Evolutionary conservation across 1,140 invertebrate species (phyloP), one percentile per base, ranked within the genome.

Genomic region (Zaprionus lachaisei): DNA sequence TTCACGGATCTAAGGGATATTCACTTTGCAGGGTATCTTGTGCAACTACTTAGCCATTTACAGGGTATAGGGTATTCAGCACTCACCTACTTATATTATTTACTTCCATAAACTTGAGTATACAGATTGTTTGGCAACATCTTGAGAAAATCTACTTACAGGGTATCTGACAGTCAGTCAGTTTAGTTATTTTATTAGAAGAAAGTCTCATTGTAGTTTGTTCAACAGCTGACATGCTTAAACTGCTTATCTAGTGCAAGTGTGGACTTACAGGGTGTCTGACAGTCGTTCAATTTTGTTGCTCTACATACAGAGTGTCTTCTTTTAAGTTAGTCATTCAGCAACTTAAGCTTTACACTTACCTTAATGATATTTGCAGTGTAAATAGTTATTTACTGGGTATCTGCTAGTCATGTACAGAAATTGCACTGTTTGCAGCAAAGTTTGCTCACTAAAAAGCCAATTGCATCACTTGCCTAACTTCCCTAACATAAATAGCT

Each of bases 231-330:
- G 11, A 49, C 28, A 28, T 28, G 28, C 7, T 28, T 17, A 12
- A 55, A 28, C 2, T 55, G 51, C 24, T n/a, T 28, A 2, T 6
- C 51, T 55, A 55, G 47, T 24, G 11, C 9, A 28, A n/a, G 4
- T 9, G n/a, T 5, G 28, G 28, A 28, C 15, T 54, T 55, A 55
- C 31, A 64, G 64, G 54, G 64, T 66, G 34, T 66, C 4, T 17
- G 0, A 0, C 11, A 51, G 51, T 41, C 28, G 28, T 0, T 26
- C 44, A 22, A 20, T 44, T 38, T 24, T 38, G 6, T 15, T 15
- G 2, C 2, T 4, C 1, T 38, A 0, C 14, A 37, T 3, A 5
- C 34, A 37, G 4, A 37, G 12, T 11, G 12, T 37, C 14, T 14
- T 4, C 0, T 38, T 15, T 14, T 5, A 38, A 12, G 5, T 38